A percentile compares a stretch with the other conserved stretches of the same genome.
phyloP scores from a whole-genome alignment of 1,140 invertebrate species.

The Drosophila pectinifera region DNA sequence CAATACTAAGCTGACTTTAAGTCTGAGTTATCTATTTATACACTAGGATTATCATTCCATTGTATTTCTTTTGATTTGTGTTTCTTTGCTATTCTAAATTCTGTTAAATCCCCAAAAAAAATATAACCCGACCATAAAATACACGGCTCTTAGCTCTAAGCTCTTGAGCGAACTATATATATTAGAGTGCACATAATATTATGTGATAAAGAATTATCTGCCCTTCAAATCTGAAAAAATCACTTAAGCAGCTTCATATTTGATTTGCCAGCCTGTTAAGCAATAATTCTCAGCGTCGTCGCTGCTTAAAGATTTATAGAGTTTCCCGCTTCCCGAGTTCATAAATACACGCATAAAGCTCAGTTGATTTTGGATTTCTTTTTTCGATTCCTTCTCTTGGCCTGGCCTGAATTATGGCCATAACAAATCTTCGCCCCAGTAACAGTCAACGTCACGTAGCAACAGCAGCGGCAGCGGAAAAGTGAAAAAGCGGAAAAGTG shows the following conservation, averaged over 20 bases:
- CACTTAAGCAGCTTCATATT: slow-evolving; percentile 66
- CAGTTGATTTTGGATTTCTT: slow-evolving; percentile 64
- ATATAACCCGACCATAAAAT: too few relatives aligned
- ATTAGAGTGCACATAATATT: background rate
- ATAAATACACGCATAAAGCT: slow-evolving; percentile 72
- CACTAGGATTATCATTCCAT: too few relatives aligned
- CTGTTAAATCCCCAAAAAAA: too few relatives aligned
- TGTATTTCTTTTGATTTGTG: too few relatives aligned
- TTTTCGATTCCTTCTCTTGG: slow-evolving; percentile 11
- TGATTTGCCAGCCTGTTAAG: slow-evolving; percentile 59
- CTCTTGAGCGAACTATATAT: too few relatives aligned
- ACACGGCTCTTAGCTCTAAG: background rate
- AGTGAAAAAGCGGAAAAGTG: background rate
- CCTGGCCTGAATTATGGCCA: slow-evolving; percentile 66
- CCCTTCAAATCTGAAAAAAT: slow-evolving; percentile 8
- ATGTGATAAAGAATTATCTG: background rate
- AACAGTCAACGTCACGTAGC: slow-evolving; percentile 70
- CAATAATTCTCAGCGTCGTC: slow-evolving; percentile 3
- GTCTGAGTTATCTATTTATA: too few relatives aligned
- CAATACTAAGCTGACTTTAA: too few relatives aligned
- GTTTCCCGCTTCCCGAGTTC: slow-evolving; percentile 45
- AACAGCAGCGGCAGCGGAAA: slow-evolving; percentile 33
- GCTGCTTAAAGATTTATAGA: slow-evolving; percentile 74
- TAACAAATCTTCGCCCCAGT: slow-evolving; percentile 75
- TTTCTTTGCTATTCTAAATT: too few relatives aligned